Conservation (phyloP, 2,113 vertebrate species). For the Acinonyx jubatus region DNA sequence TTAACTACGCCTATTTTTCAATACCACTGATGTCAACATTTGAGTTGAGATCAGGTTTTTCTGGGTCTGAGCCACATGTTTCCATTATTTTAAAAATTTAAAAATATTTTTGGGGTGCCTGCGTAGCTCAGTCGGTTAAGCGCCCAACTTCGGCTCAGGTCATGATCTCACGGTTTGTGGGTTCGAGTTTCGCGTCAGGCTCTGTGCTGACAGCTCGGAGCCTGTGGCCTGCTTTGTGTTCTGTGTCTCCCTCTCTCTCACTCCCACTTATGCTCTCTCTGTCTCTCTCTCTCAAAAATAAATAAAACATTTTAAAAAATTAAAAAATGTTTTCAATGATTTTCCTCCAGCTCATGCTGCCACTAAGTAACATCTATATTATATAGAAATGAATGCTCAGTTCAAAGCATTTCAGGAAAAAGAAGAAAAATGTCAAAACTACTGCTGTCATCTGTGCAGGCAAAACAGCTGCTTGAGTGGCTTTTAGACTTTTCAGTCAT, state of each 20-base stretch:
- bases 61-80: background rate
- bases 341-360: background rate
- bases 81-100: conserved; percentile 36
- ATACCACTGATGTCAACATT: background rate
- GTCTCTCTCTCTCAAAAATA: too few species aligned
- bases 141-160: too few species aligned
- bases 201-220: too few species aligned
- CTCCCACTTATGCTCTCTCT: too few species aligned
- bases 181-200: too few species aligned
- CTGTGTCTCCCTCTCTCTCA: too few species aligned
- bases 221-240: too few species aligned
- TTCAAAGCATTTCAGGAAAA: conserved; percentile 40
- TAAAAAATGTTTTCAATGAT: conserved; percentile 29
- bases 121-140: too few species aligned
- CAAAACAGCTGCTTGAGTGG: conserved; percentile 44
- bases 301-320: background rate
- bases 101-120: background rate
- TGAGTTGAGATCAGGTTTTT: background rate
- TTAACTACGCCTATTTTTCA: conserved; percentile 18
- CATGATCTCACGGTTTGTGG: too few species aligned
- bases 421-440: conserved; percentile 46
- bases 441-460: conserved; percentile 7
- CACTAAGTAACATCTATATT: background rate
- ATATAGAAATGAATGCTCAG: conserved; percentile 27
- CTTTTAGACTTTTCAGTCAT: conserved; percentile 38